Base-by-base conservation (phyloP, 2,113 vertebrate species). In the Tauraco erythrolophus region DNA sequence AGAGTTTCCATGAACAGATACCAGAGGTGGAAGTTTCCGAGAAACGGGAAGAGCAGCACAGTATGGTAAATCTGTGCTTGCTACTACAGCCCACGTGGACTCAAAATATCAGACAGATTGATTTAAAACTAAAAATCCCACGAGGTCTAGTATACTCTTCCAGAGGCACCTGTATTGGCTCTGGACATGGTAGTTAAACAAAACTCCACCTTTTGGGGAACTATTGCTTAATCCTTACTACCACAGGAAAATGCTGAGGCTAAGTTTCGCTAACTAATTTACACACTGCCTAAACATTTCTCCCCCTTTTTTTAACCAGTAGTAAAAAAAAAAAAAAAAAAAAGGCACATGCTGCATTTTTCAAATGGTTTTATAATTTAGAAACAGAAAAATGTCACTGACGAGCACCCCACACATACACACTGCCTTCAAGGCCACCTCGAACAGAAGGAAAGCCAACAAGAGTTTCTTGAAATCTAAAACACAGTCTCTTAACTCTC, bases 321-420 rank as follows among this genome's bases (percentile, higher is more conserved):
- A 60, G 30, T 1, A 23, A 78, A 58, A 30, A 24, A 14, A 28
- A 41, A 30, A 37, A 14, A 28, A 31, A 24, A 39, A 41, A 18
- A 19, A 17, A 27, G 1, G 7, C 41, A 89, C 54, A 74, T 27
- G 22, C 23, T 41, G 24, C 31, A 16, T 79, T 88, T 83, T 54
- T 56, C 25, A 79, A 91, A 66, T 15, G 61, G 6, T 35, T 76
- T 76, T 27, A 28, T 22, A 62, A 28, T 53, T 82, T 25, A 72
- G 54, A 80, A 91, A 27, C 25, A 70, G 31, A 76, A 84, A 62
- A 85, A 76, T 19, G 10, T 22, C 45, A 60, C 21, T 5, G 7
- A 11, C 0, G 2, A 68, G 27, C 21, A 92, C 7, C 9, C 30
- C 21, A 33, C 0, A 0, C 21, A 51, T 18, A 54, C 11, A 83